Conservation (phyloP, 2,113 vertebrate genomes). For the Burhinus oedicnemus region DNA sequence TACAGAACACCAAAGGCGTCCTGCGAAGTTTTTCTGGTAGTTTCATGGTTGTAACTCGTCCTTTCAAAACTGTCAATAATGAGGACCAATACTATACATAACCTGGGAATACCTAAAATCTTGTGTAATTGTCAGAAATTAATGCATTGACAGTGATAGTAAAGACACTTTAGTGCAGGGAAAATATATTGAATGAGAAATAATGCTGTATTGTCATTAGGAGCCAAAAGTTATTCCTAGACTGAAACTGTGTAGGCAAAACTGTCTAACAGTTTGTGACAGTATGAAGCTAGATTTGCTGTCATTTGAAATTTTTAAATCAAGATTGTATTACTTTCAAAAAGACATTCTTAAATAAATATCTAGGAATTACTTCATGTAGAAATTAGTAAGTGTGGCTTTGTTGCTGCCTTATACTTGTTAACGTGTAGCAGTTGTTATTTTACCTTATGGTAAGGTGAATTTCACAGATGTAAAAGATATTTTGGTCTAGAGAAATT, state of each 20-base stretch:
- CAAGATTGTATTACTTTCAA: background rate
- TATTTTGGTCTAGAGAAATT: background rate
- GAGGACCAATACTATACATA: background rate
- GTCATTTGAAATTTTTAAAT: background rate
- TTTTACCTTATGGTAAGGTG: background rate
- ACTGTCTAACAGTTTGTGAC: background rate
- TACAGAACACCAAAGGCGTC: rapidly evolving
- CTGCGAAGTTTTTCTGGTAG: background rate
- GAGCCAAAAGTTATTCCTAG: background rate
- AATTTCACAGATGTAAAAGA: background rate
- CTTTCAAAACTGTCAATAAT: background rate
- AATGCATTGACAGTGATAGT: background rate
- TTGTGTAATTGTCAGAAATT: background rate
- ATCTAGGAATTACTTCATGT: background rate
- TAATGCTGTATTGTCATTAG: background rate
- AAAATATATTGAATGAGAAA: background rate
- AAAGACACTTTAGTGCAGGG: background rate
- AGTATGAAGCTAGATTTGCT: background rate
- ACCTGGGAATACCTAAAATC: background rate
- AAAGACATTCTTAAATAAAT: background rate
- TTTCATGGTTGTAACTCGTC: background rate
- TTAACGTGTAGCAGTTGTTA: background rate
- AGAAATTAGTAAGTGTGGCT: background rate
- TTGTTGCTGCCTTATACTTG: background rate
- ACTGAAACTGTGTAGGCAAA: background rate